Evolutionary conservation across 2,113 vertebrate genomes (phyloP).

Genomic region (Ictidomys tridecemlineatus): DNA sequence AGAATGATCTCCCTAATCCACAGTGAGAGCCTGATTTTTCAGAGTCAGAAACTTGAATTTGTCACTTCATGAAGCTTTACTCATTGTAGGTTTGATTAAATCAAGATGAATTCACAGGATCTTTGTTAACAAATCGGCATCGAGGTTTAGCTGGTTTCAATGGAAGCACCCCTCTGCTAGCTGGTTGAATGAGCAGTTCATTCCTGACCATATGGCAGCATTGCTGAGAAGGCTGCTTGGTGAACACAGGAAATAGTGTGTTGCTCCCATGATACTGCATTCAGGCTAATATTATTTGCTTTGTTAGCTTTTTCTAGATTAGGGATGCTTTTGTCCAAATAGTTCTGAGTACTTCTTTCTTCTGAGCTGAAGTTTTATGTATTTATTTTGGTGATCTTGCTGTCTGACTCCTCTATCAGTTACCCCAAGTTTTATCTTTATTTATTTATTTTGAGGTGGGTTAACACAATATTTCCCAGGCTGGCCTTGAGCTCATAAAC

Average conservation of each 20-base stretch:
- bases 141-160: background rate
- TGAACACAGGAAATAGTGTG: background rate
- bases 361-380: background rate
- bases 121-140: background rate
- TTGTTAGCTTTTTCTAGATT: background rate
- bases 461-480: background rate
- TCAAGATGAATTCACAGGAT: background rate
- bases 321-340: background rate
- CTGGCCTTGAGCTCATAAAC: background rate
- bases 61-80: background rate
- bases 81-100: background rate
- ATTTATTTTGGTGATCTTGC: constrained; percentile 24
- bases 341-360: background rate
- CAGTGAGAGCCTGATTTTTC: background rate
- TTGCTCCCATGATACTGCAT: background rate
- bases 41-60: background rate
- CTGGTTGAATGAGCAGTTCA: background rate
- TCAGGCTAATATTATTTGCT: background rate
- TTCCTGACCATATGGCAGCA: background rate
- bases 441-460: background rate
- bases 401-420: background rate
- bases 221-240: background rate
- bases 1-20: background rate
- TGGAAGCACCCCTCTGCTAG: background rate
- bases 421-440: background rate